Base-by-base conservation (phyloP, 2,888 invertebrate species). In the Epinotia ramella region DNA sequence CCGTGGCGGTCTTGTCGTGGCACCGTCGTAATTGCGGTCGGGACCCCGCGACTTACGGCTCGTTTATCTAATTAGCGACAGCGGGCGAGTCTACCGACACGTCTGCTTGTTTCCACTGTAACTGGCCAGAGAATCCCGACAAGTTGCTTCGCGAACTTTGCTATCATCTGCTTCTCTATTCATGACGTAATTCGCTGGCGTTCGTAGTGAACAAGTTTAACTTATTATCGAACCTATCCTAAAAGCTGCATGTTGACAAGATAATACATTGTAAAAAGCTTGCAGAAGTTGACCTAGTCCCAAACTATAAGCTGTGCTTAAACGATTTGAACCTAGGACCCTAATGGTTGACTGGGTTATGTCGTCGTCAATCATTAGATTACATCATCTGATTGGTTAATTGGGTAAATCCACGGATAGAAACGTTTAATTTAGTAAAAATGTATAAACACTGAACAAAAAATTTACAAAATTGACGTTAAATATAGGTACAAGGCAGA, bases 21-120 rank as follows among this genome's bases (percentile, higher is more conserved):
- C 86, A 85, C 88, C 85, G 83, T 84, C 83, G 89, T 93, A 94
- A 93, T 94, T 94, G 93, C 91, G 93, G 93, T 93, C 93, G 87
- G 88, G 94, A 94, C 93, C 94, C 86, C 91, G 89, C 88, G 88
- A 88, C 91, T 90, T 88, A 88, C 89, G 87, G 89, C 91, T 93
- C 94, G 91, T 93, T 94, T 91, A 94, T 94, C 91, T 94, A 93
- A 94, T 94, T 94, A 94, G 89, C 83, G 86, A 85, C 85, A 86
- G 85, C 83, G 84, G 84, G 83, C 80, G 78, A 82, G 87, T 86
- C 85, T 83, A 83, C 83, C 85, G 81, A 81, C 79, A 80, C 84
- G 88, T 87, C 88, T 88, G 82, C 82, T 65, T 60, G 49, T 69
- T 70, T 56, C 40, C 18, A 28, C 59, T 60, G 44, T 60, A 68